Evolutionary conservation across 2,113 vertebrate genomes (phyloP).

Genomic region (Agelaius tricolor): DNA sequence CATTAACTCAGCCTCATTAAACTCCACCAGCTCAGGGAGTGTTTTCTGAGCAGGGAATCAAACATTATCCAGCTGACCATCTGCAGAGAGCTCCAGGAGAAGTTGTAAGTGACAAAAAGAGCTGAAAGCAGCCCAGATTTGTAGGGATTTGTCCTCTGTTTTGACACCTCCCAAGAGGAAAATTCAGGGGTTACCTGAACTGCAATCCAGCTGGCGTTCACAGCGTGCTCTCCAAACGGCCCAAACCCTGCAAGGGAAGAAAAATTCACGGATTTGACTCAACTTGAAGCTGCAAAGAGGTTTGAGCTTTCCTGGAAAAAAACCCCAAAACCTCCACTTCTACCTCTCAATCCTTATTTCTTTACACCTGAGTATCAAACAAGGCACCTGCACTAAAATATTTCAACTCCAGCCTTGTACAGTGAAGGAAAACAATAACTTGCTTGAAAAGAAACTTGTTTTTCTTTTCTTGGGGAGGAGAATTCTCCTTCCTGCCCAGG

Average conservation of each 20-base stretch:
- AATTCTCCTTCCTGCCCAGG: not conserved
- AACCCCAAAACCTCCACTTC: not conserved
- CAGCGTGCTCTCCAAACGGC: conserved; percentile 79
- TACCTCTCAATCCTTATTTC: not conserved
- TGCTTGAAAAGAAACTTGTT: not conserved
- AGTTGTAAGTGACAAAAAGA: not conserved
- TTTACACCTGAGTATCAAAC: not conserved
- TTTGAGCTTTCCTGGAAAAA: not conserved
- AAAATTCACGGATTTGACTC: not conserved
- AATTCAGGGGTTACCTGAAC: conserved; percentile 74
- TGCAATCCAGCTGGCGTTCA: conserved; percentile 84
- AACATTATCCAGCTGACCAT: conserved; percentile 1
- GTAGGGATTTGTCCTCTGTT: not conserved
- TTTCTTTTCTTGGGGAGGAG: not conserved
- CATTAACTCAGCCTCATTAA: not conserved
- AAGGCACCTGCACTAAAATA: not conserved
- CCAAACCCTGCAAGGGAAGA: conserved; percentile 77
- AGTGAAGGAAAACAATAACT: not conserved
- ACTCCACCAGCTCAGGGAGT: not conserved
- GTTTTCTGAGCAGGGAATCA: not conserved
- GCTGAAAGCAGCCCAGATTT: not conserved
- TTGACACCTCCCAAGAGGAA: not conserved
- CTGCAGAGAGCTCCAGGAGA: not conserved
- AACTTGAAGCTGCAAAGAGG: not conserved
- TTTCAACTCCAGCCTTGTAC: not conserved